Conservation (phyloP, 2,113 vertebrate species). For the Crotophaga sulcirostris region DNA sequence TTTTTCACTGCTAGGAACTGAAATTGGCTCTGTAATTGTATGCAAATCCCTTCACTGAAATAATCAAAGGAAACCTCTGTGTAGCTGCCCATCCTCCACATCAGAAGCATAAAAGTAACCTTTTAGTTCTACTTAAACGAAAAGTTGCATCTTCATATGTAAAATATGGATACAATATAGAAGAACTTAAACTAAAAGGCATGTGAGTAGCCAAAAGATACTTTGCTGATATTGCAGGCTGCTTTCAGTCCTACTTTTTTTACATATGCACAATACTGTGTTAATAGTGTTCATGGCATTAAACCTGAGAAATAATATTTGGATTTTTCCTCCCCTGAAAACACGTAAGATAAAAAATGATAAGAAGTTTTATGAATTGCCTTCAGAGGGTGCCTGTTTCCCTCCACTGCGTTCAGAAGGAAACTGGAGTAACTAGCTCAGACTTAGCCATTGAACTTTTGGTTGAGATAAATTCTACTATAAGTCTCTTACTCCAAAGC, state of each 20-base stretch:
- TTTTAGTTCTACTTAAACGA: slow-evolving; percentile 56
- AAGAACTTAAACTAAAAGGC: slow-evolving; percentile 29
- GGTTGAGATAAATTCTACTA: neutral
- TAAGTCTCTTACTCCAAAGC: neutral
- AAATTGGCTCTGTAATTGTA: slow-evolving; percentile 75
- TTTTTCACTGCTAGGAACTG: slow-evolving; percentile 66
- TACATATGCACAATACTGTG: neutral
- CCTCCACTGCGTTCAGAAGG: neutral
- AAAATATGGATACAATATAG: slow-evolving; percentile 36
- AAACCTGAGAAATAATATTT: neutral
- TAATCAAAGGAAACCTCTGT: slow-evolving; percentile 62
- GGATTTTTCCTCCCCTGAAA: neutral
- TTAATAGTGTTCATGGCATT: neutral
- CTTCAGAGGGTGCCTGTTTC: neutral
- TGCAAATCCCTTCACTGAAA: slow-evolving; percentile 71
- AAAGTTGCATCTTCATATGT: slow-evolving; percentile 10
- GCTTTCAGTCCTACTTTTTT: neutral
- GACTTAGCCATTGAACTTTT: neutral
- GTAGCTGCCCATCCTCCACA: slow-evolving; percentile 19
- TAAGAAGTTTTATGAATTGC: neutral
- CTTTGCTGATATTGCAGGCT: neutral
- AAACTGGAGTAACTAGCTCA: neutral
- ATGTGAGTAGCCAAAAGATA: neutral
- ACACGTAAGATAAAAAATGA: neutral
- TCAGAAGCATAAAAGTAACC: slow-evolving; percentile 51